Evolutionary conservation across 2,888 invertebrate species (phyloP).

Genomic region (Portevinia maculata): DNA sequence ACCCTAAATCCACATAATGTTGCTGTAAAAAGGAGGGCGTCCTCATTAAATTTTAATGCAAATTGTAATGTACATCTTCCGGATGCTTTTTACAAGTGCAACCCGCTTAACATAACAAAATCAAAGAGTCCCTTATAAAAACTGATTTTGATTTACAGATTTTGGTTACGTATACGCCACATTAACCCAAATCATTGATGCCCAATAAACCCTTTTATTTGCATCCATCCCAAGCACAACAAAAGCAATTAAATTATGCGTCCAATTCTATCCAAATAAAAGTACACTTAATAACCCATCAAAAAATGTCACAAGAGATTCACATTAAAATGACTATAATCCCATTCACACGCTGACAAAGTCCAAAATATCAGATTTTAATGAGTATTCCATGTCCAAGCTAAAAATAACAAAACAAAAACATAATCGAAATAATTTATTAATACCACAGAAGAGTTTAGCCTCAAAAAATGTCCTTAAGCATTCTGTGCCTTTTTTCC

Average conservation of each 20-base stretch:
- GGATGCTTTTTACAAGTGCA: no score
- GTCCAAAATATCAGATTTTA: constrained; percentile 49
- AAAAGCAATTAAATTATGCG: constrained; percentile 32
- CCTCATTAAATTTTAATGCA: no score
- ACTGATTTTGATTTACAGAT: background rate
- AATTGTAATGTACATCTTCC: no score
- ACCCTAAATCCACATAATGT: no score
- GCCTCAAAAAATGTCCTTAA: constrained; percentile 33
- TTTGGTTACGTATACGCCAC: constrained; percentile 9
- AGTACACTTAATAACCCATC: constrained; percentile 57
- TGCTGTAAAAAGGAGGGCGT: no score
- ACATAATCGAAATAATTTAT: background rate
- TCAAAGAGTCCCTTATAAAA: constrained; percentile 3
- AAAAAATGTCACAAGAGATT: constrained; percentile 47
- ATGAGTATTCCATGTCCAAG: constrained; percentile 61
- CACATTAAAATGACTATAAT: constrained; percentile 57
- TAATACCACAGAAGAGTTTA: background rate
- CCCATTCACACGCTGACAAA: constrained; percentile 50
- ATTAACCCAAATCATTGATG: constrained; percentile 22
- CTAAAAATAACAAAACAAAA: constrained; percentile 10
- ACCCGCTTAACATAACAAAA: background rate
- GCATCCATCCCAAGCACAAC: constrained; percentile 14
- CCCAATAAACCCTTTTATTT: constrained; percentile 31
- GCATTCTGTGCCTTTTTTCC: constrained; percentile 32
- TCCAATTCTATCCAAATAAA: constrained; percentile 49